These are phyloP conservation scores for Volucella inflata DNA, from an alignment of 2,888 invertebrate genomes.

Conservation along the genomic window DNA sequence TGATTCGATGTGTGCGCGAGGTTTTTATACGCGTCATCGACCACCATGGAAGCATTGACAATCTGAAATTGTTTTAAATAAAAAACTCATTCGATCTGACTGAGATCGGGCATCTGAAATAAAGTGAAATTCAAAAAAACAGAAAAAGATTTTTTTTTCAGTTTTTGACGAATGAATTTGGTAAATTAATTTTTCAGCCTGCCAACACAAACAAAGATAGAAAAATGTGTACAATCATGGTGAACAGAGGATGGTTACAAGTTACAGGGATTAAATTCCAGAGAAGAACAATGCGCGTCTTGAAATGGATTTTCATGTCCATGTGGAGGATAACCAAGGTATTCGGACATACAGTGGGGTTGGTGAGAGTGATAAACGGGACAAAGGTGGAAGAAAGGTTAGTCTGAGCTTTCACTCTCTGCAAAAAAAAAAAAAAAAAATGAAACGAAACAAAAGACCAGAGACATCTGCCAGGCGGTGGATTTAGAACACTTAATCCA, in stretches of 20 bases:
- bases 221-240: too few species aligned
- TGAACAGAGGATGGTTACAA: neutral
- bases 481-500: slow-evolving; percentile 47
- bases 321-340: neutral
- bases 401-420: slow-evolving; percentile 22
- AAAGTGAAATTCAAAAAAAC: slow-evolving; percentile 8
- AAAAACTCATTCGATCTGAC: neutral
- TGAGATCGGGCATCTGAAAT: slow-evolving; percentile 27
- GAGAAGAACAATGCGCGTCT: neutral
- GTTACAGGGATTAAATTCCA: slow-evolving; percentile 17
- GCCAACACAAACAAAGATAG: too few species aligned
- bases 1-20: slow-evolving; percentile 77
- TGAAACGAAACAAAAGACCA: neutral
- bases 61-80: slow-evolving; percentile 64
- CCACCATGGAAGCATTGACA: slow-evolving; percentile 70
- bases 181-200: too few species aligned
- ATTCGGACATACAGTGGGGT: neutral
- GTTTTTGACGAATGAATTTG: too few species aligned
- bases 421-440: too few species aligned
- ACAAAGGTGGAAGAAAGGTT: neutral
- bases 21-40: slow-evolving; percentile 77
- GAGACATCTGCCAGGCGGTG: slow-evolving; percentile 25
- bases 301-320: slow-evolving; percentile 44
- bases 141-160: too few species aligned
- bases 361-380: neutral